Conservation (phyloP, 2,797 vertebrate species). For the Lacerta agilis region DNA sequence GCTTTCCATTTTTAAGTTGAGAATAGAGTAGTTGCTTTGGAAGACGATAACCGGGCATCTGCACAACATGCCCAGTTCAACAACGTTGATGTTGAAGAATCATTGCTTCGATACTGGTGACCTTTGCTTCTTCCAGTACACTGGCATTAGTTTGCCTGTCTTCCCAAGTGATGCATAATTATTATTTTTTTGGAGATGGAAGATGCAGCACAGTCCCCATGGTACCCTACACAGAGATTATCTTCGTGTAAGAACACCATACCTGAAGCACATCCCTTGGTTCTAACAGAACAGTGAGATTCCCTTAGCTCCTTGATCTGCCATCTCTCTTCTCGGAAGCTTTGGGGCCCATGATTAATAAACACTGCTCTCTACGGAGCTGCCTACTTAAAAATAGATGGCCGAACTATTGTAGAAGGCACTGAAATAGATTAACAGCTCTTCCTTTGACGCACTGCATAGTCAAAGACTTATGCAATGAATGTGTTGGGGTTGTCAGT, state of each 20-base stretch:
- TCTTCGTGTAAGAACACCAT: background rate
- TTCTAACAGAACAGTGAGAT: background rate
- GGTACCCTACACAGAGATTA: background rate
- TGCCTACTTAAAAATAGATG: conserved; percentile 28
- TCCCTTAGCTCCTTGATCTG: background rate
- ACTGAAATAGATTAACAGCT: conserved; percentile 31
- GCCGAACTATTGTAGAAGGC: conserved; percentile 14
- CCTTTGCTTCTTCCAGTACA: too few relatives aligned
- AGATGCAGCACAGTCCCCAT: background rate
- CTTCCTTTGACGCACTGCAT: conserved; percentile 10
- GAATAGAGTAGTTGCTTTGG: too few relatives aligned
- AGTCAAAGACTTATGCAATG: background rate
- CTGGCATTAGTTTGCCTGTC: too few relatives aligned
- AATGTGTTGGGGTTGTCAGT: conserved; percentile 40
- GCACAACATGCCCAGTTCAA: too few relatives aligned
- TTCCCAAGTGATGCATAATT: too few relatives aligned
- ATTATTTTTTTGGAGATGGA: too few relatives aligned
- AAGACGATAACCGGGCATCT: too few relatives aligned
- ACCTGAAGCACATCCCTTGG: background rate
- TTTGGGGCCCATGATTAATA: background rate
- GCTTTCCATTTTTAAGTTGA: too few relatives aligned
- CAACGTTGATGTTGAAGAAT: too few relatives aligned
- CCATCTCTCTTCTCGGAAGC: background rate
- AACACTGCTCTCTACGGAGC: background rate
- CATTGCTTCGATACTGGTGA: too few relatives aligned